Base-by-base conservation (phyloP, 64 coral and sea anemone genomes). In the Montipora cactus region DNA sequence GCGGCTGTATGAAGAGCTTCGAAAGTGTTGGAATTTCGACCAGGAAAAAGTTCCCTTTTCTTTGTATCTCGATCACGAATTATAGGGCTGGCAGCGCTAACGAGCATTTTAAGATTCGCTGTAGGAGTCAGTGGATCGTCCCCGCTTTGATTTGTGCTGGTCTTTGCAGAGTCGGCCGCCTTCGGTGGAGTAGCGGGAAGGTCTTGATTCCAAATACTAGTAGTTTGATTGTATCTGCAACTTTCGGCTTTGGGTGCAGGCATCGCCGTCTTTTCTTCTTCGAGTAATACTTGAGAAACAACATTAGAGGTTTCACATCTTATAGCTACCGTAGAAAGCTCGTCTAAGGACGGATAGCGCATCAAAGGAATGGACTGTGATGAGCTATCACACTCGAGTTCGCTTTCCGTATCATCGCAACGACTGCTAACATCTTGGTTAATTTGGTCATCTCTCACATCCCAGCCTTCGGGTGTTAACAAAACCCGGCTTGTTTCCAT, bases 101-200 rank as follows among this genome's bases (percentile, higher is more conserved):
- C 96, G 15, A 98, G 79, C 87, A 98, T 98, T 95, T 98, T 98
- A 50, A 98, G 91, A 91, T 98, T 98, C 62, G 96, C 96, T 18
- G 93, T 95, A 59, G 96, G 96, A 90, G 96, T 98, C 47, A 98
- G 74, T 23, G 96, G 96, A 62, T 98, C 96, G 45, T 98, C 96
- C 3, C 64, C 44, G 21, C 51, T 92, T 12, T 84, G 74, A 71
- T 95, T 84, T 67, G 75, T 79, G 19, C 74, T 51, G 83, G 58
- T 88, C 14, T 93, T 97, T 66, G 83, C 25, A 47, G 96, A 72
- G 19, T 59, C 57, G 52, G 53, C 90, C 3, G 61, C 58, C 51
- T 98, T 98, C 22, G 96, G 96, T 15, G 96, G 96, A 47, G 96
- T 98, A 84, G 83, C 93, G 37, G 96, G 94, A 62, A 70, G 59